A percentile compares a stretch with the other conserved stretches of the same genome.
phyloP scores from a whole-genome alignment of 2,113 vertebrate genomes.

The Holacanthus passer region DNA sequence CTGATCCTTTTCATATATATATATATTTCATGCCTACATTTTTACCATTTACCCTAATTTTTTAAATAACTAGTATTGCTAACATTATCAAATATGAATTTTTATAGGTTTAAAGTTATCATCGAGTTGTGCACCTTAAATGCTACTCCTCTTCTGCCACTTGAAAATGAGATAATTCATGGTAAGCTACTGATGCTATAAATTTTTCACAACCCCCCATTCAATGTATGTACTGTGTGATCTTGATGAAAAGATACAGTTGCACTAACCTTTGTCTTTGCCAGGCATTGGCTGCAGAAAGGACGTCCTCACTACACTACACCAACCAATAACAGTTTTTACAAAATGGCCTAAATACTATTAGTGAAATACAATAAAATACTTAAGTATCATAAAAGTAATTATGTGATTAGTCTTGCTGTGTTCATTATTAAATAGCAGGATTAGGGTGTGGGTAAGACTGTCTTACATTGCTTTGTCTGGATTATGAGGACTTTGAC shows the following conservation, averaged over 20 bases:
- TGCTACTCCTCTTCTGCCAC: background rate
- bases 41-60: background rate
- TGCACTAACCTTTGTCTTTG: background rate
- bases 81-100: background rate
- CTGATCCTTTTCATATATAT: too few relatives aligned
- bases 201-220: background rate
- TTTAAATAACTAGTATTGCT: background rate
- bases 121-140: background rate
- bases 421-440: too few relatives aligned
- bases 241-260: conserved; percentile 6
- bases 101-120: background rate
- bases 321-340: too few relatives aligned
- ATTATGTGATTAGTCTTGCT: background rate
- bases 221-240: background rate
- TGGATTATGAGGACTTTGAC: background rate
- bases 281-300: too few relatives aligned
- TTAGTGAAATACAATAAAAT: background rate
- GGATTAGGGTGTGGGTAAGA: background rate
- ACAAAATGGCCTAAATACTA: background rate
- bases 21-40: background rate
- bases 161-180: background rate
- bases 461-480: background rate
- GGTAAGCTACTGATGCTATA: background rate
- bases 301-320: too few relatives aligned
- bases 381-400: background rate